Percentiles rank a stretch among this genome's conserved stretches.
phyloP scores from a whole-genome alignment of 1,140 invertebrate species.

The Dendroctonus valens region DNA sequence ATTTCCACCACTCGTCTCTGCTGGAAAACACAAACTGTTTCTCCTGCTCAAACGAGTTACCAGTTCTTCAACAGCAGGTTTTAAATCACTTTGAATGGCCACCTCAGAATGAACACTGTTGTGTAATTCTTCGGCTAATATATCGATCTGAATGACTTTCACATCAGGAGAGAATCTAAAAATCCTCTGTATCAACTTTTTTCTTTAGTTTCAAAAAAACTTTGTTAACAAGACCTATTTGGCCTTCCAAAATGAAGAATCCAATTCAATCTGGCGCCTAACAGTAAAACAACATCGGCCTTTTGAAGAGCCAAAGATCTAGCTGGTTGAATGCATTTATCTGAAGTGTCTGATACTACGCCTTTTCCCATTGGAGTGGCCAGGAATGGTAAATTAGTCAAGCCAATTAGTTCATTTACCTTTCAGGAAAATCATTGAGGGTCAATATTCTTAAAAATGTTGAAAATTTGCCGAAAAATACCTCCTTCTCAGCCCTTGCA shows the following conservation, averaged over 20 bases:
- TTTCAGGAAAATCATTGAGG: not conserved
- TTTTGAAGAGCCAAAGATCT: conserved; percentile 84
- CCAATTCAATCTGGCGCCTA: conserved; percentile 95
- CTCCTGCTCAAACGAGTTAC: conserved; percentile 55
- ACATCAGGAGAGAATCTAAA: conserved; percentile 73
- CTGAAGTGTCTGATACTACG: conserved; percentile 79
- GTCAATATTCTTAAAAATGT: too few species aligned
- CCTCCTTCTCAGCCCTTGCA: conserved; percentile 68
- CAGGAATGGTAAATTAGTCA: conserved; percentile 80
- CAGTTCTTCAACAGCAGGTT: conserved; percentile 40
- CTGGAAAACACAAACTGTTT: conserved; percentile 55
- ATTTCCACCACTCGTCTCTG: conserved; percentile 59
- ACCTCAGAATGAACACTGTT: conserved; percentile 69
- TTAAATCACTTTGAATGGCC: conserved; percentile 46
- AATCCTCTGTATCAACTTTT: not conserved
- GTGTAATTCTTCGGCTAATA: conserved; percentile 86
- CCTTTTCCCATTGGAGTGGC: conserved; percentile 98
- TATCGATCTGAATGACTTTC: conserved; percentile 91
- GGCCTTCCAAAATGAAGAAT: conserved; percentile 93
- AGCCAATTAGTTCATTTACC: conserved; percentile 61
- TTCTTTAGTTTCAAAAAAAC: too few species aligned
- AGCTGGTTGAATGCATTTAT: conserved; percentile 77
- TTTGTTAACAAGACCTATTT: conserved; percentile 53
- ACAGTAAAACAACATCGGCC: conserved; percentile 83
- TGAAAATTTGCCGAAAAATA: conserved; percentile 48